Evolutionary conservation across 1,140 invertebrate species (phyloP), one percentile per base, ranked within the genome.

Genomic region (Tetragonula clypearis): DNA sequence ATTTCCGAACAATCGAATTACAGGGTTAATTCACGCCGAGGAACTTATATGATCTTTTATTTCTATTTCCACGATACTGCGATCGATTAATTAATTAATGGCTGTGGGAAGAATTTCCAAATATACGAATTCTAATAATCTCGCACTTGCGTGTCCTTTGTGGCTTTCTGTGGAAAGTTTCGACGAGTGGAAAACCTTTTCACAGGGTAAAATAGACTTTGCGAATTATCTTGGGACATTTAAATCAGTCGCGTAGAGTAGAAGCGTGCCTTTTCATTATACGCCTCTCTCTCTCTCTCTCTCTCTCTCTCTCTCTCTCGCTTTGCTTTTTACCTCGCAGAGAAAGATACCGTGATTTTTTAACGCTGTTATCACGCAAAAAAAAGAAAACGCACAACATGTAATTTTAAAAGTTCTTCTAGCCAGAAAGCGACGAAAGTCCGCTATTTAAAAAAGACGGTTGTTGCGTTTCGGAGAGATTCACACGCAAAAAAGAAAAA

Each of bases 381-480:
- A 23, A 75, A 73, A 49, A 23, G n/a, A n/a, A 71, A 26, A 66
- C 84, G 73, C 53, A 65, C 56, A 56, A 86, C 81, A 74, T 74
- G 62, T 87, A 86, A 87, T 86, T 79, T 77, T 60, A 56, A 66
- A 73, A 81, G 86, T 86, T 73, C 78, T 77, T 66, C 82, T 86
- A 87, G 19, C n/a, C 72, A 55, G 30, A 74, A 74, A 26, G n/a
- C 3, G 49, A 23, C 15, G n/a, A 74, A 74, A 55, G n/a, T 49
- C 15, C n/a, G 72, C n/a, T 19, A 30, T 30, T 49, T 21, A n/a
- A n/a, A 23, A 1, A 35, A 19, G 0, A 35, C 30, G 2, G 8
- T 35, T 9, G 17, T 35, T 19, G 3, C 23, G 58, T 5, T 17
- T 30, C 30, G 3, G 23, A 62, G 75, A 60, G n/a, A n/a, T n/a